phyloP scores from a whole-genome alignment of 2,888 invertebrate genomes.

The Campopleginae sp. region DNA sequence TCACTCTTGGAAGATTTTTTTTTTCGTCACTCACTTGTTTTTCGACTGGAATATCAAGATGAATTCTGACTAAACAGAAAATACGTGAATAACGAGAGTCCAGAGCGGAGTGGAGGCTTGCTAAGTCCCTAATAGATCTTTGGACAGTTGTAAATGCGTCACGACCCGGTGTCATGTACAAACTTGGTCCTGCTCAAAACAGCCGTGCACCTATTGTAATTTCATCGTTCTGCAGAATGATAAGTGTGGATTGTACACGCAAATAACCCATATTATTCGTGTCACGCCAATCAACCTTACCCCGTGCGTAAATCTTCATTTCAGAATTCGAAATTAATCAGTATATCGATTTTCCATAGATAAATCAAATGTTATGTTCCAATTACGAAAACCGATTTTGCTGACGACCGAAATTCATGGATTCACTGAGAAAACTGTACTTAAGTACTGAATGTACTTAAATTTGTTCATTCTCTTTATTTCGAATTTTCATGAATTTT shows the following conservation, averaged over 20 bases:
- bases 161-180: conserved; percentile 38
- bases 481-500: background rate
- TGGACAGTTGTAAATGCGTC: conserved; percentile 37
- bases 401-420: background rate
- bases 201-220: conserved; percentile 9
- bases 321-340: background rate
- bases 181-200: conserved; percentile 29
- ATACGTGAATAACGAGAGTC: conserved; percentile 7
- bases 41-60: conserved; percentile 32
- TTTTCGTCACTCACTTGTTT: conserved; percentile 11
- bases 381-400: background rate
- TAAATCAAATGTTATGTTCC: background rate
- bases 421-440: no score
- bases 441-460: no score
- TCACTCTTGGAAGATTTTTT: conserved; percentile 9
- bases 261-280: conserved; percentile 6
- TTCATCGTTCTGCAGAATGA: background rate
- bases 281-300: background rate
- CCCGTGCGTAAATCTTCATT: background rate
- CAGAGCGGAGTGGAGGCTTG: background rate
- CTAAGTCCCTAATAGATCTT: conserved; percentile 39
- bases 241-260: conserved; percentile 2
- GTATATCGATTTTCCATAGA: background rate
- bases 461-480: background rate
- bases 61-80: conserved; percentile 6